These are phyloP conservation scores for Rhinophrynus dorsalis DNA, from an alignment of 2,797 vertebrate species.

Conservation along the genomic window DNA sequence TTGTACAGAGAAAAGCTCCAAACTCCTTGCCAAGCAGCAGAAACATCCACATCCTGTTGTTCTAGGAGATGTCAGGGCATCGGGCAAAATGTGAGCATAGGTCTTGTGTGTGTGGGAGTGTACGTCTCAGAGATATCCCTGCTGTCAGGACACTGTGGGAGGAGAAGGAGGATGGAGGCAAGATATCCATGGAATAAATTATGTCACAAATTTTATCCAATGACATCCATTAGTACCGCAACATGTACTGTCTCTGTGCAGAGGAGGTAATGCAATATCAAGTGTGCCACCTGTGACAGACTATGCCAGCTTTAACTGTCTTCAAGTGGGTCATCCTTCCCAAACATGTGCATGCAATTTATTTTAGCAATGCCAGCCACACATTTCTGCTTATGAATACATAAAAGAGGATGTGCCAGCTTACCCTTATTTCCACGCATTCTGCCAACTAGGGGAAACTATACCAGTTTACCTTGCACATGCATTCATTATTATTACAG, in stretches of 20 bases:
- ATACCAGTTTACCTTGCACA: no score
- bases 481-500: no score
- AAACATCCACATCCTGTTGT: slow-evolving; percentile 45
- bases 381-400: no score
- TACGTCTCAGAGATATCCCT: slow-evolving; percentile 34
- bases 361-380: no score
- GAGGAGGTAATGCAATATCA: background rate
- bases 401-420: no score
- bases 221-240: background rate
- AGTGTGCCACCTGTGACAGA: no score
- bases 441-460: no score
- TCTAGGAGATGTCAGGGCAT: slow-evolving; percentile 42
- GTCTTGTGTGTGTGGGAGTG: slow-evolving; percentile 30
- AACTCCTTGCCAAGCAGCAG: slow-evolving; percentile 39
- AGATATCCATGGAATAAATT: background rate
- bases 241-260: background rate
- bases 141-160: slow-evolving; percentile 24
- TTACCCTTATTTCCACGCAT: no score
- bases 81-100: slow-evolving; percentile 41
- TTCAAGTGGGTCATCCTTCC: no score
- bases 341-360: no score
- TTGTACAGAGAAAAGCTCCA: slow-evolving; percentile 10
- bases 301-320: no score
- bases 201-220: background rate
- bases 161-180: slow-evolving; percentile 29